Percentiles rank a stretch among this genome's conserved stretches.
Evolutionary conservation across 2,797 vertebrate species (phyloP).

Genomic region (Okamejei kenojei): DNA sequence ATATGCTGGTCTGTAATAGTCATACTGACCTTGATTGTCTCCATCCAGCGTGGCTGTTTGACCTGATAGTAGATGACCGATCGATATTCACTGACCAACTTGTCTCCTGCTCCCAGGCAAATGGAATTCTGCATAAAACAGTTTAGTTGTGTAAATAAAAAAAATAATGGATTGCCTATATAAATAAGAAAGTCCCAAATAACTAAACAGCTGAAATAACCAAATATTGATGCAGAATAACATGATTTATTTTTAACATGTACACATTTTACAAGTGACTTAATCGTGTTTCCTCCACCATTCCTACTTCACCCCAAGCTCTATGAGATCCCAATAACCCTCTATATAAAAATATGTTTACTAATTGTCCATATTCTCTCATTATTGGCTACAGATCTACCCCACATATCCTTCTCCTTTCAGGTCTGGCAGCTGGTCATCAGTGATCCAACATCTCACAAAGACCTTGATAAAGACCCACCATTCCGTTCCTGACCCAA

Average conservation of each 20-base stretch:
- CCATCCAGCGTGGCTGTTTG: conserved; percentile 94
- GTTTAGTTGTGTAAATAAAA: not conserved
- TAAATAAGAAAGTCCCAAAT: conserved; percentile 39
- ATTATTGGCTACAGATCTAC: not conserved
- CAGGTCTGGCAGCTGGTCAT: not conserved
- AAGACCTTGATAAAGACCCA: not conserved
- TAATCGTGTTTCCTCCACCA: not conserved
- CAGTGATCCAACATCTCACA: not conserved
- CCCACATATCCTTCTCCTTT: not conserved
- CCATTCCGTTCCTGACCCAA: not conserved
- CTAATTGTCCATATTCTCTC: too few relatives aligned
- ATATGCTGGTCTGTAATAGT: not conserved
- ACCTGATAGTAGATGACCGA: conserved; percentile 93
- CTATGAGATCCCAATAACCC: too few relatives aligned
- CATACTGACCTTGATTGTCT: conserved; percentile 81
- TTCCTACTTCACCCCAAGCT: too few relatives aligned
- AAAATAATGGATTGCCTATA: conserved; percentile 37
- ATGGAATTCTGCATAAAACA: conserved; percentile 66
- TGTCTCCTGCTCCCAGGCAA: conserved; percentile 86
- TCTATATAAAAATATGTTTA: too few relatives aligned
- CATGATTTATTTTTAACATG: not conserved
- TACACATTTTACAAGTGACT: not conserved
- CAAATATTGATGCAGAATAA: not conserved
- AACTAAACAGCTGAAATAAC: not conserved
- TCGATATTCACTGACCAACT: conserved; percentile 75